Percentiles rank a stretch among this genome's conserved stretches.
Conservation (phyloP, 2,113 vertebrate genomes). For the Tamias sibiricus region DNA sequence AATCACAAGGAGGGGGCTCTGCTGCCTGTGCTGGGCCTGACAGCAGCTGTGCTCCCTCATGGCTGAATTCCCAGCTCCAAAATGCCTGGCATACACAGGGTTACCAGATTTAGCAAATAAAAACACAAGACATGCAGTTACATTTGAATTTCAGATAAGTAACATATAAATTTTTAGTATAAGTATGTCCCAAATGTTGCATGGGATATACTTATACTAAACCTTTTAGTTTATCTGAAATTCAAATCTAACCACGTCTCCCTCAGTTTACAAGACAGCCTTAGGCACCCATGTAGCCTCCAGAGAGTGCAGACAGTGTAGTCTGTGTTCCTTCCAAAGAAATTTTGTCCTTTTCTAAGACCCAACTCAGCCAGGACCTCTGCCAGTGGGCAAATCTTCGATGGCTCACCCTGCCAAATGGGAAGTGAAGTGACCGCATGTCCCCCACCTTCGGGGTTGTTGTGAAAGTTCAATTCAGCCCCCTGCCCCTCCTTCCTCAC, state of each 20-base stretch:
- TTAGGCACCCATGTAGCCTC: fast-evolving
- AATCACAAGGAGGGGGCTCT: not conserved
- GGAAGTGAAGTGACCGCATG: not conserved
- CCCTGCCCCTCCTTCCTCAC: fast-evolving
- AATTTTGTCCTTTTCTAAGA: not conserved
- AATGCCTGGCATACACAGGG: not conserved
- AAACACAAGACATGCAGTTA: not conserved
- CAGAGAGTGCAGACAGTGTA: fast-evolving
- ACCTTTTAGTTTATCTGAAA: not conserved
- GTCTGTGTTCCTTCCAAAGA: not conserved
- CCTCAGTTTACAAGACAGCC: not conserved
- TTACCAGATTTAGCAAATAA: not conserved
- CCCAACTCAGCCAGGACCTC: not conserved
- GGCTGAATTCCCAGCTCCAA: too few species aligned
- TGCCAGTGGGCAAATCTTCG: fast-evolving
- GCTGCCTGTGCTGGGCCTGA: not conserved
- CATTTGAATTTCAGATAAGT: not conserved
- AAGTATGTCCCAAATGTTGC: not conserved
- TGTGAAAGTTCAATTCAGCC: not conserved
- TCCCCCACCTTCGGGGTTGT: not conserved
- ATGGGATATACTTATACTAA: not conserved
- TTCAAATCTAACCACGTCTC: not conserved
- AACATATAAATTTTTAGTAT: not conserved
- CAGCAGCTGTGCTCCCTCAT: not conserved
- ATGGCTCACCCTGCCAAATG: not conserved